phyloP scores from a whole-genome alignment of 2,797 vertebrate genomes.

The Pterois miles region DNA sequence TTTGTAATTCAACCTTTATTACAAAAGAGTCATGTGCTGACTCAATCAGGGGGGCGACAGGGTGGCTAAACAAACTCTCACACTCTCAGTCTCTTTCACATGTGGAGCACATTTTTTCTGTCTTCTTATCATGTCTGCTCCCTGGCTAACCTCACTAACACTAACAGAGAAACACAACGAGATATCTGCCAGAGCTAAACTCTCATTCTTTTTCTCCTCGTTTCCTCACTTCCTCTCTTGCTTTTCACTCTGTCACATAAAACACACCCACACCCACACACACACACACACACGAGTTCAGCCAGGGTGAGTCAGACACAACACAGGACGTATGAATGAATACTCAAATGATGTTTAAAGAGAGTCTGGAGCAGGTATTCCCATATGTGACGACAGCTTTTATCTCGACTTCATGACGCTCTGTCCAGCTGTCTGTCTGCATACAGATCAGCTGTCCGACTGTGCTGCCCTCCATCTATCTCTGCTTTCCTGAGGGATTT shows the following conservation, averaged over 20 bases:
- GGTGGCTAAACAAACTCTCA: background rate
- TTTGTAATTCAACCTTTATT: background rate
- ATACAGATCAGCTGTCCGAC: conserved; percentile 22
- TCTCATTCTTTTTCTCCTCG: background rate
- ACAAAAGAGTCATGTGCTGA: background rate
- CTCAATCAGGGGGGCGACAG: conserved; percentile 7
- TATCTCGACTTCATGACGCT: background rate
- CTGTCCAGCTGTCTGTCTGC: conserved; percentile 26
- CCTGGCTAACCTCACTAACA: background rate
- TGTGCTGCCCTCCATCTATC: background rate
- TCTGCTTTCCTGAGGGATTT: conserved; percentile 5
- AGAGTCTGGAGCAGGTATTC: background rate
- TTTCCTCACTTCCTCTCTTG: background rate
- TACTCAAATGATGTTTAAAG: conserved; percentile 7
- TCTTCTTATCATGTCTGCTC: background rate
- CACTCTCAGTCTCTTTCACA: background rate
- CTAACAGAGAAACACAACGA: background rate
- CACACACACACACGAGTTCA: conserved; percentile 3
- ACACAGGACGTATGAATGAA: background rate
- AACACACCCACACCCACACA: background rate
- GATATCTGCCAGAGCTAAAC: conserved; percentile 3
- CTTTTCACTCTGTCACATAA: background rate
- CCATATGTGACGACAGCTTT: conserved; percentile 12
- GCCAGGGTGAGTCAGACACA: conserved; percentile 13
- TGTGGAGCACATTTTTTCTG: background rate